Percentiles rank a stretch among this genome's conserved stretches.
These are phyloP conservation scores for Parochlus steinenii DNA, from an alignment of 2,888 invertebrate species.

Conservation along the genomic window DNA sequence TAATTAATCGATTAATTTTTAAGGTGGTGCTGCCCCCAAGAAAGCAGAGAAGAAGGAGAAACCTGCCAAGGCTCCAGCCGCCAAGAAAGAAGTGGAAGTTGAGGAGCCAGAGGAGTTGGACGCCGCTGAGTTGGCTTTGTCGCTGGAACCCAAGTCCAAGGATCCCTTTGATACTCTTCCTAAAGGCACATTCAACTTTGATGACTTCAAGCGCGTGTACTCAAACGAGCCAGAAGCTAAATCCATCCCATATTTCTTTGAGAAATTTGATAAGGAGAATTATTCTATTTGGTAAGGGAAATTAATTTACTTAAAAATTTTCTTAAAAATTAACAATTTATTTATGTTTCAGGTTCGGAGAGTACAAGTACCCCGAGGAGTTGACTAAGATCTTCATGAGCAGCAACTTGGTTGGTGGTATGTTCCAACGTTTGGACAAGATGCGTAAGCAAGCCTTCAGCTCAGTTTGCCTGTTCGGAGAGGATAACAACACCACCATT, in stretches of 20 bases:
- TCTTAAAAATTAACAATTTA: no score
- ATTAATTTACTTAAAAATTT: no score
- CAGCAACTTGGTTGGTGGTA: conserved; percentile 92
- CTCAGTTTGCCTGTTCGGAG: conserved; percentile 84
- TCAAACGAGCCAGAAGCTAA: conserved; percentile 89
- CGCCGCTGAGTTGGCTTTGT: conserved; percentile 48
- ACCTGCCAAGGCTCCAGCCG: conserved; percentile 19
- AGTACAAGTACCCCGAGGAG: conserved; percentile 93
- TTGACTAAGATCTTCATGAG: conserved; percentile 91
- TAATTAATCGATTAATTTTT: conserved; percentile 19
- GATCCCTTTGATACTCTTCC: conserved; percentile 87
- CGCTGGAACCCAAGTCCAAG: conserved; percentile 64
- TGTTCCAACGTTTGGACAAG: conserved; percentile 97
- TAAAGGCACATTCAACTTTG: conserved; percentile 84
- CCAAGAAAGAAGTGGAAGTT: conserved; percentile 33
- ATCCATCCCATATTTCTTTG: conserved; percentile 96
- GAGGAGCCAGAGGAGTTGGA: conserved; percentile 42
- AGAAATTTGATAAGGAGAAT: conserved; percentile 89
- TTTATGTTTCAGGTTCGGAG: no score
- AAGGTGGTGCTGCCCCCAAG: no score
- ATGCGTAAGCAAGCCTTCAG: conserved; percentile 95
- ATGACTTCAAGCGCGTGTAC: conserved; percentile 93
- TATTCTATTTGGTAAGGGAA: conserved; percentile 99
- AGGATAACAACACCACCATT: conserved; percentile 80
- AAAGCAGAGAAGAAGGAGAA: conserved; percentile 22